phyloP scores from a whole-genome alignment of 1,140 invertebrate genomes.

The Penaeus vannamei region DNA sequence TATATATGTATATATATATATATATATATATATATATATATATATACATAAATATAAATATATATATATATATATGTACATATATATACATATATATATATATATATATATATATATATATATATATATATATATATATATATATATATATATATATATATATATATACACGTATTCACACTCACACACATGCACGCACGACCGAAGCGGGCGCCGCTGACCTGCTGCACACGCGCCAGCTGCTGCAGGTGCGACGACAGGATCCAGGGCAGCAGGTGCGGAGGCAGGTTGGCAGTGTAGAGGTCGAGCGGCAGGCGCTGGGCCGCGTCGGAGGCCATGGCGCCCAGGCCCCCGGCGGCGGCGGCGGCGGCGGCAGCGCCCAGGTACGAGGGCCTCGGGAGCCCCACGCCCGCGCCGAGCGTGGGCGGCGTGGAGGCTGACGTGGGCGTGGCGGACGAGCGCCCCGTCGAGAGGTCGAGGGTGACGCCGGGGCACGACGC shows the following conservation, averaged over 20 bases:
- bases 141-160: not conserved
- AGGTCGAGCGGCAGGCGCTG: constrained; percentile 30
- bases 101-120: not conserved
- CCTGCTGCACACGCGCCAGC: constrained; percentile 48
- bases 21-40: too few relatives aligned
- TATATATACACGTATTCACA: not conserved
- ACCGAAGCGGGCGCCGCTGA: not conserved
- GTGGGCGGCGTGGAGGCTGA: not conserved
- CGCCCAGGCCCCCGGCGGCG: not conserved
- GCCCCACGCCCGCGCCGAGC: not conserved
- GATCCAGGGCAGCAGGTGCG: constrained; percentile 54
- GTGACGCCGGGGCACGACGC: constrained; percentile 17
- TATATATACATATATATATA: too few relatives aligned
- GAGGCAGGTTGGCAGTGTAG: constrained; percentile 54
- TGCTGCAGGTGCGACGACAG: constrained; percentile 57
- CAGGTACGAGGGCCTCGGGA: not conserved
- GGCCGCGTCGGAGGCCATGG: not conserved
- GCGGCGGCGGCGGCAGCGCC: not conserved
- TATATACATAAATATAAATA: too few relatives aligned
- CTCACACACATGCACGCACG: not conserved
- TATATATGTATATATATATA: too few relatives aligned
- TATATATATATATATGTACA: too few relatives aligned
- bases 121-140: not conserved
- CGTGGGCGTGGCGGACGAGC: constrained; percentile 35
- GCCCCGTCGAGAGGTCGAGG: constrained; percentile 43